phyloP scores from a whole-genome alignment of 2,888 invertebrate genomes.

The Trichacis sp. region DNA sequence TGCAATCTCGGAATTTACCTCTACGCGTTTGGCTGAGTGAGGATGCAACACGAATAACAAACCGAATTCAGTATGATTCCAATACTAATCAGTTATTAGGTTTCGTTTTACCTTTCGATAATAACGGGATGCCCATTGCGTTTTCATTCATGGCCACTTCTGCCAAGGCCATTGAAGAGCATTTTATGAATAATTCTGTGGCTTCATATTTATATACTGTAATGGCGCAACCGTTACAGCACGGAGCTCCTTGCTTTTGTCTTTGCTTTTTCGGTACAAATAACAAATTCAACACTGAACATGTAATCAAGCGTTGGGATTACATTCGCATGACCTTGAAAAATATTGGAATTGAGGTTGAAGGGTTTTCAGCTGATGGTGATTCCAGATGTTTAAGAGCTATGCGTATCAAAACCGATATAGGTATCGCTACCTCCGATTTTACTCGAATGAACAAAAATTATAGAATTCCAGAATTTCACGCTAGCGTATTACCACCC shows the following conservation, averaged over 20 bases:
- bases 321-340: constrained; percentile 32
- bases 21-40: constrained; percentile 41
- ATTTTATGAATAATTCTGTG: constrained; percentile 26
- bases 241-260: constrained; percentile 44
- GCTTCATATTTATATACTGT: too few species aligned
- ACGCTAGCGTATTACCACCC: background rate
- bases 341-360: constrained; percentile 38
- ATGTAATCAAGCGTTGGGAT: constrained; percentile 44
- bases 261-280: constrained; percentile 45
- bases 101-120: constrained; percentile 46
- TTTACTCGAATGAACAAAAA: background rate
- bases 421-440: constrained; percentile 4
- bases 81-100: constrained; percentile 45
- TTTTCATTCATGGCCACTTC: constrained; percentile 37
- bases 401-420: constrained; percentile 30
- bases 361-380: constrained; percentile 48
- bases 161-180: constrained; percentile 31
- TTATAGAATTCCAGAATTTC: constrained; percentile 5
- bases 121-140: constrained; percentile 34
- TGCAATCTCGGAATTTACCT: constrained; percentile 26
- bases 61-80: constrained; percentile 41
- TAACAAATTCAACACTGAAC: constrained; percentile 45
- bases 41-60: too few species aligned
- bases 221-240: constrained; percentile 36
- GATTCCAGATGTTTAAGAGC: constrained; percentile 46